Conservation (phyloP, 2,888 invertebrate genomes). For the Rhingia rostrata region DNA sequence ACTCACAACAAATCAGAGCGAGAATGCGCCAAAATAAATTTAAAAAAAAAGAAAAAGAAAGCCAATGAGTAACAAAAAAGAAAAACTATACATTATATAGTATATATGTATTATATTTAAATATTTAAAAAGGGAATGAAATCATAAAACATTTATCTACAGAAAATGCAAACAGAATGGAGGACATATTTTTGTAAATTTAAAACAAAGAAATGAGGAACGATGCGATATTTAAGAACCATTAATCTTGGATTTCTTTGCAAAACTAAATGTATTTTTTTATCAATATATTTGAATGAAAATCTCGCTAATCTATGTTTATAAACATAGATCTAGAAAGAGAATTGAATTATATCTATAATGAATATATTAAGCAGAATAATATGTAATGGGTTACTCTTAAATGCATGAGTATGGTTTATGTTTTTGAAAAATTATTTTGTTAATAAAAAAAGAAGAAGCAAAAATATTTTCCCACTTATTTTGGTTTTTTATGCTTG, state of each 20-base stretch:
- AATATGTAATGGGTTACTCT: not conserved
- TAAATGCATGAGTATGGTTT: not conserved
- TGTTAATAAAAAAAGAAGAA: not conserved
- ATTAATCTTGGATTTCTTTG: conserved; percentile 10
- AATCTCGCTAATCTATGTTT: conserved; percentile 65
- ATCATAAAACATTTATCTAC: conserved; percentile 42
- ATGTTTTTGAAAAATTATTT: conserved; percentile 1
- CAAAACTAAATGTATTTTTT: conserved; percentile 4
- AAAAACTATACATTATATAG: conserved; percentile 27
- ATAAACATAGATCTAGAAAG: conserved; percentile 57
- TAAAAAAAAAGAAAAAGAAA: conserved; percentile 50
- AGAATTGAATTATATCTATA: conserved; percentile 23
- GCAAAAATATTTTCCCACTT: conserved; percentile 3
- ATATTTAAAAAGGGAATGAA: conserved; percentile 36
- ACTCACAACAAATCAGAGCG: conserved; percentile 29
- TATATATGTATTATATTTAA: conserved; percentile 55
- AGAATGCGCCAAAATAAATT: conserved; percentile 54
- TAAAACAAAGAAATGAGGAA: conserved; percentile 33
- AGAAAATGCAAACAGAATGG: conserved; percentile 30
- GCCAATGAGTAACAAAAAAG: conserved; percentile 62
- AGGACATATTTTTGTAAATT: conserved; percentile 68
- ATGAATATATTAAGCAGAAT: not conserved
- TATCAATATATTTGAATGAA: conserved; percentile 22
- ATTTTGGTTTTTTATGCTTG: conserved; percentile 20
- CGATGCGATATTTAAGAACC: conserved; percentile 17